These are phyloP conservation scores for Brachionus plicatilis DNA, from an alignment of 1,140 invertebrate genomes.

Conservation along the genomic window DNA sequence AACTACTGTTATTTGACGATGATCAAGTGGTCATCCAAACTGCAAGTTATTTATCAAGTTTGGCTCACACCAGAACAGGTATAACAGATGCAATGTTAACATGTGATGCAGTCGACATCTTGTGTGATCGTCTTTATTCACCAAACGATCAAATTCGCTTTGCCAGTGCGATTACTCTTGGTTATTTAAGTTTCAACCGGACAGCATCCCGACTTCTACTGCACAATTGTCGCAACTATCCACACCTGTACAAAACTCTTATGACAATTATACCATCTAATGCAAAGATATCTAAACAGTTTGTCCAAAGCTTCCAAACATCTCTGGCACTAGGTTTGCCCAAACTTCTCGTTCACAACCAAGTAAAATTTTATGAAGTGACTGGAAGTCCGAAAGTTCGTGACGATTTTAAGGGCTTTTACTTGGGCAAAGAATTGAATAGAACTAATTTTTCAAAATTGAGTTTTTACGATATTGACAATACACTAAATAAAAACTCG, in stretches of 20 bases:
- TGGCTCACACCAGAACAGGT: conserved; percentile 54
- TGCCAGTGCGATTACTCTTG: conserved; percentile 51
- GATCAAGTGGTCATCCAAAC: conserved; percentile 27
- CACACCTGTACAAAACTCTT: conserved; percentile 49
- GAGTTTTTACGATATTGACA: background rate
- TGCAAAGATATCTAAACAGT: conserved; percentile 51
- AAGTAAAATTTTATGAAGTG: conserved; percentile 15
- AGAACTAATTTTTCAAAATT: conserved; percentile 1
- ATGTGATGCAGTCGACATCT: conserved; percentile 43
- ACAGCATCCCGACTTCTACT: conserved; percentile 51
- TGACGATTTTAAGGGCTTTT: background rate
- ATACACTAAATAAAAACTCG: background rate
- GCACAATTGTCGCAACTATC: conserved; percentile 50
- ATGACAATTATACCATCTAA: conserved; percentile 51
- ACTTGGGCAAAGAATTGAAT: background rate
- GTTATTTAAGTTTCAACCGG: conserved; percentile 54
- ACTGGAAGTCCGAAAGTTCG: background rate
- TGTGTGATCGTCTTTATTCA: conserved; percentile 15
- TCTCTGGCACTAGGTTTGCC: conserved; percentile 52
- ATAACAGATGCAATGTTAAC: conserved; percentile 56
- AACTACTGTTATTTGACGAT: conserved; percentile 43
- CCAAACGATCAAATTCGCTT: conserved; percentile 43
- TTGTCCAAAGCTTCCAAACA: conserved; percentile 51
- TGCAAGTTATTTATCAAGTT: conserved; percentile 46
- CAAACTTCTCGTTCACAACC: background rate